Evolutionary conservation across 2,888 invertebrate species (phyloP).

Genomic region (Selenia dentaria): DNA sequence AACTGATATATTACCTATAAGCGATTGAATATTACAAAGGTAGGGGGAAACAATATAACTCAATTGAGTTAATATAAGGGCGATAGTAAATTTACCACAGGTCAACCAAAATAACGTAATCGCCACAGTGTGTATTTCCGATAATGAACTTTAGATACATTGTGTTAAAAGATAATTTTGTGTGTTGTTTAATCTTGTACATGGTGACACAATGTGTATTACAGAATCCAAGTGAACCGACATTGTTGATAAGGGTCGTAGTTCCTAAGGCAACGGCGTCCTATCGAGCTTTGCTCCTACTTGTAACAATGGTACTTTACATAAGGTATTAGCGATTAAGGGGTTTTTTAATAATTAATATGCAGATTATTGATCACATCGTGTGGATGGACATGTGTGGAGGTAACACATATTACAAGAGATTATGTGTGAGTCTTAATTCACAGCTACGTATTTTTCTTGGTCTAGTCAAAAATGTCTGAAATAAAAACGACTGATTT

Average conservation of each 20-base stretch:
- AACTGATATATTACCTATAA: conserved; percentile 25
- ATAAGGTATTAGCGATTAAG: conserved; percentile 34
- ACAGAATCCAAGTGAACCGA: conserved; percentile 64
- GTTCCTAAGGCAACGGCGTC: conserved; percentile 68
- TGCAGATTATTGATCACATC: too few relatives aligned
- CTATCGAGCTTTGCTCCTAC: conserved; percentile 66
- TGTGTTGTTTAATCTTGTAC: conserved; percentile 27
- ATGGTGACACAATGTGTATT: conserved; percentile 63
- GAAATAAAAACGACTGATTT: too few relatives aligned
- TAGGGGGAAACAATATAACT: conserved; percentile 64
- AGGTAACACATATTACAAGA: too few relatives aligned
- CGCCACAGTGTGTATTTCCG: background rate
- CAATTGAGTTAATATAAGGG: conserved; percentile 65
- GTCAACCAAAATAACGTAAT: conserved; percentile 35
- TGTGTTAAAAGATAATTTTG: conserved; percentile 37
- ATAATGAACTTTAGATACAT: conserved; percentile 25
- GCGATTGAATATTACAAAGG: conserved; percentile 67
- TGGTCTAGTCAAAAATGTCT: too few relatives aligned
- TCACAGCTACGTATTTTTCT: too few relatives aligned
- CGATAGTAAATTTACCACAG: conserved; percentile 62
- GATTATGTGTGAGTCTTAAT: too few relatives aligned
- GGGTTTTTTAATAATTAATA: too few relatives aligned
- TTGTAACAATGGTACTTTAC: conserved; percentile 46
- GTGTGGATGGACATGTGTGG: too few relatives aligned
- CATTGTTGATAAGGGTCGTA: conserved; percentile 78